Evolutionary conservation across 2,797 vertebrate genomes (phyloP), one percentile per base, ranked within the genome.

Genomic region (Carduelis carduelis): DNA sequence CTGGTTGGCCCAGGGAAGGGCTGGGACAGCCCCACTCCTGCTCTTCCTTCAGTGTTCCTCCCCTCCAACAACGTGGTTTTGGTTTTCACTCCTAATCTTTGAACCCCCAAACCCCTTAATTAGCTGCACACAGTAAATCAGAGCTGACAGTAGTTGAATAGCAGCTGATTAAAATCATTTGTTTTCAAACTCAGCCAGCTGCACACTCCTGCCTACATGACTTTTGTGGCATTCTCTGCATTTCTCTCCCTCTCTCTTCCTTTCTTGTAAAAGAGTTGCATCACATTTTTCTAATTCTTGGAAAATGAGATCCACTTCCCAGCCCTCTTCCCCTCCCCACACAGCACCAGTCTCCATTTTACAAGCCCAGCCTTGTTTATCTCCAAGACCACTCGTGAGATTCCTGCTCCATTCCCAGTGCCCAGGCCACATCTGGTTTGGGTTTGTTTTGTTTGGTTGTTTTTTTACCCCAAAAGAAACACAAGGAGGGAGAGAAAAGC

Each of bases 151-250:
- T 37, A 83, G 97, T 96, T 96, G 93, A 88, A 88, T 85, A 91
- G 92, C 81, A 96, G 95, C 95, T 98, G 97, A 98, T 98, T 98
- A 97, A 98, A 98, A 98, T 98, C 35, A 94, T 98, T 98, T 98
- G 98, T 98, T 98, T 98, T 96, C 98, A 37, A 74, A 55, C 80
- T 53, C 72, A 41, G 61, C 87, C 97, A 98, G 93, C 97, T 97
- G 92, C 96, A 96, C 96, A 46, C 95, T 98, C 97, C 98, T 97
- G 97, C 89, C 95, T 96, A 4, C 92, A 91, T 57, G 92, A 93
- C 95, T 96, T 65, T 57, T 66, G 89, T 43, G 85, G 91, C 93
- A 70, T 95, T 92, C 95, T 78, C 92, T 91, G 86, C 86, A 66
- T 95, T 92, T 72, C 96, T 90, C 94, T 96, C 96, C 76, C 96